phyloP scores from a whole-genome alignment of 1,140 invertebrate species.

The Whitmania pigra region DNA sequence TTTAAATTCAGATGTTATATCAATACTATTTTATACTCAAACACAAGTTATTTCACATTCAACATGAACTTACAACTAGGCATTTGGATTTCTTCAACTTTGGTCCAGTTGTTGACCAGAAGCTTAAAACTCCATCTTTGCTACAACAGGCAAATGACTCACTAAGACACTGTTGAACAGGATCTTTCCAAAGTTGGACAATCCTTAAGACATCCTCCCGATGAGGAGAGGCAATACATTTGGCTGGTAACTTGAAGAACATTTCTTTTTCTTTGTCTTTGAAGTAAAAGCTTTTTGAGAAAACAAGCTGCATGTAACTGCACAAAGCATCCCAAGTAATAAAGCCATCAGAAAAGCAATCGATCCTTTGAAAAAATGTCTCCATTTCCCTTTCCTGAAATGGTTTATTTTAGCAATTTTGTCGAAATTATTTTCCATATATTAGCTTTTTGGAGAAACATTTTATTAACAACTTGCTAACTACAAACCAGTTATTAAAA shows the following conservation, averaged over 20 bases:
- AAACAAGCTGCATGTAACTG: slow-evolving; percentile 43
- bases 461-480: no score
- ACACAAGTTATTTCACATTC: background rate
- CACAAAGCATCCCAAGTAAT: slow-evolving; percentile 44
- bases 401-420: background rate
- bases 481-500: no score
- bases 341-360: slow-evolving; percentile 38
- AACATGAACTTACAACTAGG: background rate
- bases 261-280: slow-evolving; percentile 22
- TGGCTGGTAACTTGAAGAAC: slow-evolving; percentile 39
- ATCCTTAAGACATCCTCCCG: slow-evolving; percentile 37
- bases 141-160: slow-evolving; percentile 39
- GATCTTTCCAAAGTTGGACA: slow-evolving; percentile 32
- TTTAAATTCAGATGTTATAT: no score
- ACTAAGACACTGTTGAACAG: slow-evolving; percentile 3
- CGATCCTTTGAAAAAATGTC: slow-evolving; percentile 42
- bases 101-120: slow-evolving; percentile 32
- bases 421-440: no score
- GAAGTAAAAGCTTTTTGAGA: slow-evolving; percentile 38
- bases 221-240: slow-evolving; percentile 36
- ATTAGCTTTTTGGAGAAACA: no score
- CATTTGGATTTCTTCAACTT: slow-evolving; percentile 2
- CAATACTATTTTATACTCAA: background rate
- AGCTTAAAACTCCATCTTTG: slow-evolving; percentile 40
- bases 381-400: slow-evolving; percentile 38